Conservation (phyloP, 2,113 vertebrate species). For the Sminthopsis crassicaudata region DNA sequence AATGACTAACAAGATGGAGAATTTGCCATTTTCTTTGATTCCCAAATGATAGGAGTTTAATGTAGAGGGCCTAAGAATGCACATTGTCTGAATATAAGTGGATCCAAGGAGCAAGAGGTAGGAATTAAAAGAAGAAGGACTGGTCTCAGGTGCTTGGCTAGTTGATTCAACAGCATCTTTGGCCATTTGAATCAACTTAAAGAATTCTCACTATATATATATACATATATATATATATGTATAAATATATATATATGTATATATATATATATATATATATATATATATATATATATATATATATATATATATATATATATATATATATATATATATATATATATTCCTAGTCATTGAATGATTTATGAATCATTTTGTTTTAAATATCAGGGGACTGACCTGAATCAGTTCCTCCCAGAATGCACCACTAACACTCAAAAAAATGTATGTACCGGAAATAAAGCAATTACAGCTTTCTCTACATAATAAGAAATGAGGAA, state of each 20-base stretch:
- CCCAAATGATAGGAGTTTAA: neutral
- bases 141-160: neutral
- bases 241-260: too few species aligned
- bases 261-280: too few species aligned
- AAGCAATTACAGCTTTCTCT: neutral
- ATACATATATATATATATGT: too few species aligned
- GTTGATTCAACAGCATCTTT: neutral
- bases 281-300: too few species aligned
- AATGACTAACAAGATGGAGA: neutral
- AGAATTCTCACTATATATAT: neutral
- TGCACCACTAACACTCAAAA: neutral
- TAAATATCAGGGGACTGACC: neutral
- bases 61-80: neutral
- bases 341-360: neutral
- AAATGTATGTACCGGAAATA: neutral
- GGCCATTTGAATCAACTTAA: neutral
- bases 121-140: neutral
- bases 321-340: too few species aligned
- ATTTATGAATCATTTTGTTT: neutral
- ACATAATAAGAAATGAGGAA: neutral
- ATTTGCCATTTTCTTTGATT: constrained; percentile 18
- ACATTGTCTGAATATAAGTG: neutral
- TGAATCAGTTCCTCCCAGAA: neutral
- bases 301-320: too few species aligned
- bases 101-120: neutral